These are phyloP conservation scores for Euclidia mi DNA, from an alignment of 2,888 invertebrate genomes.

Conservation along the genomic window DNA sequence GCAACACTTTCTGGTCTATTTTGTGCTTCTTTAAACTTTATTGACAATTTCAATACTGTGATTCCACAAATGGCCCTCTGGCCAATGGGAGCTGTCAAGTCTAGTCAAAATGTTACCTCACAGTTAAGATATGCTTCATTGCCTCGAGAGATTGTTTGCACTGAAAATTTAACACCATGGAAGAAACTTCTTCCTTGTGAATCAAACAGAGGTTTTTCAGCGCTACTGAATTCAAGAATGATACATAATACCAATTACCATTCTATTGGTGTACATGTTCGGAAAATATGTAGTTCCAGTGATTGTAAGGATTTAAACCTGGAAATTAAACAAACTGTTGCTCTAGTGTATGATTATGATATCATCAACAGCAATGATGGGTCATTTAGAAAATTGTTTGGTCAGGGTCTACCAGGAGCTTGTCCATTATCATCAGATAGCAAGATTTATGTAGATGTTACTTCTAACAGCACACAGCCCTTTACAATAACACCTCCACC, in stretches of 20 bases:
- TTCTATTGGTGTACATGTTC: slow-evolving; percentile 96
- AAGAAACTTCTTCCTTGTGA: slow-evolving; percentile 99
- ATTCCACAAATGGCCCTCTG: slow-evolving; percentile 95
- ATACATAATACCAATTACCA: slow-evolving; percentile 98
- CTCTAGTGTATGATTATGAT: slow-evolving; percentile 95
- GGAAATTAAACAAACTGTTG: slow-evolving; percentile 96
- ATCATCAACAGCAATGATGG: slow-evolving; percentile 93
- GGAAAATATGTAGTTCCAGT: slow-evolving; percentile 93
- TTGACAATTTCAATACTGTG: slow-evolving; percentile 95
- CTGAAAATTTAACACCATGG: slow-evolving; percentile 99
- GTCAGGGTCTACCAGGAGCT: slow-evolving; percentile 94
- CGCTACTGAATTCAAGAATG: slow-evolving; percentile 96
- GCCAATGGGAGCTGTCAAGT: slow-evolving; percentile 91
- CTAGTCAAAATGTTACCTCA: slow-evolving; percentile 86
- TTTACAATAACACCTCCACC: slow-evolving; percentile 92
- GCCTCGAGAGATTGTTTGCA: slow-evolving; percentile 99
- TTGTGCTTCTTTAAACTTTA: slow-evolving; percentile 98
- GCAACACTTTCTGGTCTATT: slow-evolving; percentile 98
- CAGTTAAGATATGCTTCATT: slow-evolving; percentile 95
- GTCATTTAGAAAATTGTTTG: slow-evolving; percentile 96
- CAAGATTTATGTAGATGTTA: slow-evolving; percentile 95
- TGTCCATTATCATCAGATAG: slow-evolving; percentile 95
- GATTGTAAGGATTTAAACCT: slow-evolving; percentile 91
- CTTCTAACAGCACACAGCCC: slow-evolving; percentile 90
- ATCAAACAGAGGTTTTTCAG: slow-evolving; percentile 96